Evolutionary conservation across 2,797 vertebrate species (phyloP), one percentile per base, ranked within the genome.

Genomic region (Crotalus adamanteus): DNA sequence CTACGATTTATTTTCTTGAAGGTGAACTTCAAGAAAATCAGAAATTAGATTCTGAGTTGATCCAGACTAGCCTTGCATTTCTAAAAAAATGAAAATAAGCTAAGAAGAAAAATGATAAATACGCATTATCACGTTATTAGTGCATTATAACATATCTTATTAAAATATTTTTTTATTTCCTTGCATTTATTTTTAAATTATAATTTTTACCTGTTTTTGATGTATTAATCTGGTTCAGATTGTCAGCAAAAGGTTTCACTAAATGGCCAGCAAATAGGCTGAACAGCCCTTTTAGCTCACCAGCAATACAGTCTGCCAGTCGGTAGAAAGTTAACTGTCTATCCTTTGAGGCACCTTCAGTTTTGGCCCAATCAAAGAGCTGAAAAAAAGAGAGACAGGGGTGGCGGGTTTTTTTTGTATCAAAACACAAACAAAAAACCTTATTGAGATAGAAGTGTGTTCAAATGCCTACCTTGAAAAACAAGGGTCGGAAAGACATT

Each of bases 361-460:
- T 97, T 95, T 98, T 99, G 88, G 98, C 98, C 99, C 99, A 99
- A 37, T 99, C 99, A 11, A 99, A 98, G 73, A 99, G 98, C 99
- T 99, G 96, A 12, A 97, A 94, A 42, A 59, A 59, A 94, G 53
- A 94, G 87, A 92, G 63, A 47, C 87, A 20, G 37, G 37, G 0
- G 14, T 69, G 16, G 12, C 5, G 6, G 8, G 37, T 63, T 31
- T 83, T 31, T 83, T 37, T 31, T 3, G 16, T 86, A 87, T 83
- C 37, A 47, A 83, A 47, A 83, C 37, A 42, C 4, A 83, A 83
- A 83, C 73, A 95, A 95, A 88, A 3, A 91, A 93, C 56, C 65
- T 12, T 6, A 25, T 16, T 61, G 63, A 89, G 18, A 61, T 16
- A 51, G 2, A 89, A 85, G 26, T 20, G 22, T 9, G n/a, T 28